Base-by-base conservation (phyloP, 2,888 invertebrate species). In the Spisula subtruncata region DNA sequence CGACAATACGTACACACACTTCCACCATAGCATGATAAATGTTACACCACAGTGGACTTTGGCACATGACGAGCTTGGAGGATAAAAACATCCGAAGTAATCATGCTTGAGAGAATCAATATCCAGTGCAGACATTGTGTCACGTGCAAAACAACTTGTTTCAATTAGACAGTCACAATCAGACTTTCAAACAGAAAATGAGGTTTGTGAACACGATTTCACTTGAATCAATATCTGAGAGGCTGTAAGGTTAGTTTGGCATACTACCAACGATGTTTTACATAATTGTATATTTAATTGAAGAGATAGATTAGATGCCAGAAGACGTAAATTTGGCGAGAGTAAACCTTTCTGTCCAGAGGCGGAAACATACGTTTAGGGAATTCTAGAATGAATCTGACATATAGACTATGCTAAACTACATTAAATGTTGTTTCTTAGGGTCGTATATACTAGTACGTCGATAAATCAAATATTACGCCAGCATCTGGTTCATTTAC, bases 81-180 rank as follows among this genome's bases (percentile, higher is more conserved):
- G 32, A 75, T 5, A 75, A 75, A 75, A 12, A 32, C 32, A 66
- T 75, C 29, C 75, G 35, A 75, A 18, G 75, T 75, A 75, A 75
- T 35, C 75, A 75, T 18, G 75, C 75, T 16, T 75, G 1, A 16
- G 14, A 32, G 35, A 75, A 75, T 75, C 75, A 35, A 75, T 75
- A 75, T 16, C 14, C 16, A 18, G 4, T 25, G 18, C 35, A 75
- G 75, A 75, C 75, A 75, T 75, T 32, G 18, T 35, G 75, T 75
- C 75, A 75, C 75, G 75, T 32, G 75, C 75, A 75, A 5, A 75
- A 32, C 29, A 75, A 75, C 75, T 75, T 75, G 75, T 75, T 75
- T 75, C 75, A 75, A 75, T 75, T 75, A 75, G 18, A 12, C 32
- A 35, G 16, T 32, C 75, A 32, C 32, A 66, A 66, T 66, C n/a